Conservation (phyloP, 2,113 vertebrate genomes). For the Albula glossodonta region DNA sequence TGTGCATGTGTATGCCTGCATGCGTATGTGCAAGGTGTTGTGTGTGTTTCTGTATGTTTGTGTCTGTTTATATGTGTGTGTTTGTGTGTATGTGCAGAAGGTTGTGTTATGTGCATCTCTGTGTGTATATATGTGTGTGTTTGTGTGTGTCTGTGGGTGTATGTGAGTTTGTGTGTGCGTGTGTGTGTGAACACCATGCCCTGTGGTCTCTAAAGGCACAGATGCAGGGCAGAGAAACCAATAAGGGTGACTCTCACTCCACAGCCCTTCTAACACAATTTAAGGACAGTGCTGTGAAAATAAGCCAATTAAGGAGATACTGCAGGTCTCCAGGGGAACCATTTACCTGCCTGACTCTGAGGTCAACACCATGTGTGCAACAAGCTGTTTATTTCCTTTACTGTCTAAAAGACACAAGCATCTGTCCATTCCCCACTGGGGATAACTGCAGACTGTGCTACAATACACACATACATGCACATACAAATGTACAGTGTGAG, state of each 20-base stretch:
- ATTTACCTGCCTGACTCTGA: neutral
- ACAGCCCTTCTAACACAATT: neutral
- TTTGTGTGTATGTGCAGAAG: too few relatives aligned
- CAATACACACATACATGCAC: neutral
- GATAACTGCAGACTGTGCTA: neutral
- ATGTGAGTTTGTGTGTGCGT: neutral
- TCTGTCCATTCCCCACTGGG: slow-evolving; percentile 18
- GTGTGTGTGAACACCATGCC: neutral
- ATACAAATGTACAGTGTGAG: neutral
- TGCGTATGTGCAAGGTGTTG: too few relatives aligned
- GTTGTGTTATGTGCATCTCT: too few relatives aligned
- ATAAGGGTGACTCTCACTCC: neutral
- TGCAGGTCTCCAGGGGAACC: slow-evolving; percentile 9
- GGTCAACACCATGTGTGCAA: neutral
- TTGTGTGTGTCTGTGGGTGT: too few relatives aligned
- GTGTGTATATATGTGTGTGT: too few relatives aligned
- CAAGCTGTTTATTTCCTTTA: neutral
- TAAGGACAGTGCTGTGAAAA: neutral
- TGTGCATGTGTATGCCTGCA: too few relatives aligned
- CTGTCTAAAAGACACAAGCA: slow-evolving; percentile 7
- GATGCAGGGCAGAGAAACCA: neutral
- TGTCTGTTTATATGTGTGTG: too few relatives aligned
- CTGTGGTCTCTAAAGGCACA: neutral
- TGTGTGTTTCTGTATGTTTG: too few relatives aligned
- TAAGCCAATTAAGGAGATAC: slow-evolving; percentile 13